These are phyloP conservation scores for Archilochus colubris DNA, from an alignment of 2,113 vertebrate species.

Conservation along the genomic window DNA sequence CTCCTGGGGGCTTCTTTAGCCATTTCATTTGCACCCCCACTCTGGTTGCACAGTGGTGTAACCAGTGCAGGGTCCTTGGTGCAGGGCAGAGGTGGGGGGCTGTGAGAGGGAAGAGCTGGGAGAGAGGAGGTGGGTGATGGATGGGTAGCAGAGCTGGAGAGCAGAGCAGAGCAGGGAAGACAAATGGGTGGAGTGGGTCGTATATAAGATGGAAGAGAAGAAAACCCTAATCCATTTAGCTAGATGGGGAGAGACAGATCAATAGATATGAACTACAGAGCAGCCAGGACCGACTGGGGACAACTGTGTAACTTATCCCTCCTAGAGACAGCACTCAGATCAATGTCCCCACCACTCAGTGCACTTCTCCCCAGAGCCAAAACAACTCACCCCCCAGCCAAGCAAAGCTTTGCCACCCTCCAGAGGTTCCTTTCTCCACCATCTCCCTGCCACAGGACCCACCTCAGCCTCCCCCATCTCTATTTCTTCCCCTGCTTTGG, in stretches of 20 bases:
- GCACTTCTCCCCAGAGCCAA: background rate
- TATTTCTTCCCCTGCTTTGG: background rate
- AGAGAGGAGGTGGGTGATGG: background rate
- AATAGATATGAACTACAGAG: constrained; percentile 63
- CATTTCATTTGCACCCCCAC: background rate
- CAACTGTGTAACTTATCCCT: constrained; percentile 42
- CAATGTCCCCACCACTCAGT: background rate
- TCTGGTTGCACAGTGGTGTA: background rate
- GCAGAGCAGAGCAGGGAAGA: background rate
- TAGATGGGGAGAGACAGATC: constrained; percentile 59
- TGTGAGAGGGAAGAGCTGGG: background rate
- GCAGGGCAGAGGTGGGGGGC: background rate
- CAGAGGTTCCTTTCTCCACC: background rate
- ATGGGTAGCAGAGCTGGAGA: constrained; percentile 23
- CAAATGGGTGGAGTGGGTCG: constrained; percentile 19
- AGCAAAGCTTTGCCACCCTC: background rate
- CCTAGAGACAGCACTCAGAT: background rate
- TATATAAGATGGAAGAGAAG: constrained; percentile 60
- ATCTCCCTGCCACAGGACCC: background rate
- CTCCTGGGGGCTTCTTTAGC: background rate
- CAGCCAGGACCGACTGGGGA: constrained; percentile 12
- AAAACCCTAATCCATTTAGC: constrained; percentile 63
- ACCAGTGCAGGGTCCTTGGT: background rate
- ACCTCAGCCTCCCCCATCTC: background rate
- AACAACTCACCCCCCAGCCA: background rate